Conservation (phyloP, 2,113 vertebrate genomes). For the Morone chrysops region DNA sequence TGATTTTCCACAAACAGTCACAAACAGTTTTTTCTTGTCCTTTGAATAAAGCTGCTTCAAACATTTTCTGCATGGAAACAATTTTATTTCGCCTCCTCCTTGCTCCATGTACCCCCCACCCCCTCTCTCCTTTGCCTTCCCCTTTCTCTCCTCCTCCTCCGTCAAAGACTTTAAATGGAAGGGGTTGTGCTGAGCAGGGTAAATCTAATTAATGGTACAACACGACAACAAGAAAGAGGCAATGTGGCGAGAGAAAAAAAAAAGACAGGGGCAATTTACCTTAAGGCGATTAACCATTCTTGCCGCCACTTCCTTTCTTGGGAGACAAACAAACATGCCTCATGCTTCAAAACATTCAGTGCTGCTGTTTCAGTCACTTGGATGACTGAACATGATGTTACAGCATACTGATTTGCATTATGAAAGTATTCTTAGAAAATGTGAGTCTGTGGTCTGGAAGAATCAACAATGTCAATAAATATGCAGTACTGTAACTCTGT, state of each 20-base stretch:
- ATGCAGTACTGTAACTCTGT: constrained; percentile 3
- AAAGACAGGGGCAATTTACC: constrained; percentile 65
- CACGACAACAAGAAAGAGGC: constrained; percentile 72
- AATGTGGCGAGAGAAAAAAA: constrained; percentile 57
- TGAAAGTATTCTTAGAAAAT: constrained; percentile 38
- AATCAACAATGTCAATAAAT: constrained; percentile 18
- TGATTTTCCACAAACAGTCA: constrained; percentile 11
- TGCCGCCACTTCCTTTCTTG: constrained; percentile 53
- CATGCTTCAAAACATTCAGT: constrained; percentile 50
- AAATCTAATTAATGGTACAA: constrained; percentile 82
- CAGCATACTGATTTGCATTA: constrained; percentile 39
- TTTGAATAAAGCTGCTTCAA: constrained; percentile 40
- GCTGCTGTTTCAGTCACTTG: constrained; percentile 53
- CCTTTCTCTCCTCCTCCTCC: constrained; percentile 45
- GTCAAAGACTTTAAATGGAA: constrained; percentile 73
- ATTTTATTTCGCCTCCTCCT: constrained; percentile 15
- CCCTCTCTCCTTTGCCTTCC: constrained; percentile 5
- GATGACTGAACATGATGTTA: constrained; percentile 48
- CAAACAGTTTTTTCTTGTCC: constrained; percentile 33
- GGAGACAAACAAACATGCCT: constrained; percentile 63
- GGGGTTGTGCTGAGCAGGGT: constrained; percentile 64
- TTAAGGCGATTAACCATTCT: constrained; percentile 71
- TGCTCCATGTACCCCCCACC: constrained; percentile 10
- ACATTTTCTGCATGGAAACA: constrained; percentile 43
- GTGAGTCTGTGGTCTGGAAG: constrained; percentile 18